Conservation (phyloP, 2,888 invertebrate genomes). For the Brenthis hecate region DNA sequence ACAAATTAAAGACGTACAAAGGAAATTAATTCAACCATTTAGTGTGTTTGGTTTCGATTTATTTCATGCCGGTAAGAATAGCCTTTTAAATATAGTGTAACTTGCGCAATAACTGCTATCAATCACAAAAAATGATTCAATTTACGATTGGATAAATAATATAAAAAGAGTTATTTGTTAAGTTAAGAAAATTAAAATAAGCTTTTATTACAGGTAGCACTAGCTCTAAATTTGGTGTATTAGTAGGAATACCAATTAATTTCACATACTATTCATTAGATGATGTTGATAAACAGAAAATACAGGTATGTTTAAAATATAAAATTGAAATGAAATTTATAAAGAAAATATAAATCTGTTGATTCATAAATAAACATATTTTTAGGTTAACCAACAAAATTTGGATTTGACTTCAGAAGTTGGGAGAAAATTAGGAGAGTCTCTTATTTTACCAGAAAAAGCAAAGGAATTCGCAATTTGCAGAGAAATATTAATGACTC, state of each 20-base stretch:
- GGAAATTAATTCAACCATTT: conserved; percentile 84
- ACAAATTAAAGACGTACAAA: conserved; percentile 74
- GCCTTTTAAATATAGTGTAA: not conserved
- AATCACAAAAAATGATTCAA: too few relatives aligned
- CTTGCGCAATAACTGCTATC: too few relatives aligned
- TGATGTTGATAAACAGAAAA: conserved; percentile 81
- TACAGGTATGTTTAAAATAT: conserved; percentile 67
- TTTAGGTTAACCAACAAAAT: conserved; percentile 83
- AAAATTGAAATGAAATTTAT: not conserved
- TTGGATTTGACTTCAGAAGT: conserved; percentile 85
- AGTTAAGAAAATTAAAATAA: not conserved
- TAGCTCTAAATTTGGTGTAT: conserved; percentile 82
- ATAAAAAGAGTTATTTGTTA: not conserved
- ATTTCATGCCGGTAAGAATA: conserved; percentile 84
- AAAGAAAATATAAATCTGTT: not conserved
- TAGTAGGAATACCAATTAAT: conserved; percentile 88
- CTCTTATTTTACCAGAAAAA: conserved; percentile 88
- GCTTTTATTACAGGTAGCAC: conserved; percentile 68
- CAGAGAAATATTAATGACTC: conserved; percentile 85
- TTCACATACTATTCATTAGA: conserved; percentile 82
- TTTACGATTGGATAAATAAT: too few relatives aligned
- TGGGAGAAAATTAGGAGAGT: conserved; percentile 84
- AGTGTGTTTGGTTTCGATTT: conserved; percentile 88
- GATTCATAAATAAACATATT: conserved; percentile 14
- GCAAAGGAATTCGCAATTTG: conserved; percentile 92